Percentiles rank a stretch among this genome's conserved stretches.
Conservation (phyloP, 2,113 vertebrate species). For the Parus major region DNA sequence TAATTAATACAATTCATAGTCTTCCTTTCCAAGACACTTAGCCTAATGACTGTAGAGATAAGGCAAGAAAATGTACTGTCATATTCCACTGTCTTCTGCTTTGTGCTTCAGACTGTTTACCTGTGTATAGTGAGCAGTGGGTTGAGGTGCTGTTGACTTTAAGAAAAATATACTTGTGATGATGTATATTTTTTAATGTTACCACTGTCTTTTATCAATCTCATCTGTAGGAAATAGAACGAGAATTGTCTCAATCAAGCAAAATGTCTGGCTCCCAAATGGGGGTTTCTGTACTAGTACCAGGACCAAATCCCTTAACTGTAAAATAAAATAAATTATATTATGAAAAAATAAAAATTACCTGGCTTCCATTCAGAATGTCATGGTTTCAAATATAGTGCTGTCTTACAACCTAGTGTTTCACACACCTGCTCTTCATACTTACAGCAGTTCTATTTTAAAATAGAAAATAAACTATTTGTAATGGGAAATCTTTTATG, state of each 20-base stretch:
- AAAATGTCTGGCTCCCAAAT: not conserved
- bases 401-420: not conserved
- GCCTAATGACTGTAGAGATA: not conserved
- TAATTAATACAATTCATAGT: slow-evolving; percentile 11
- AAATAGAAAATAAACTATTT: not conserved
- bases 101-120: not conserved
- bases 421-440: not conserved
- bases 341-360: not conserved
- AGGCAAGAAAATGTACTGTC: not conserved
- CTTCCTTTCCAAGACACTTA: slow-evolving; percentile 2
- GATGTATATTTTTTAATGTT: not conserved
- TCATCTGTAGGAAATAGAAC: not conserved
- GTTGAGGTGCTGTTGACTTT: not conserved
- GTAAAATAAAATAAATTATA: not conserved
- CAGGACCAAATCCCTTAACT: not conserved
- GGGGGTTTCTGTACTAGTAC: not conserved
- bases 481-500: not conserved
- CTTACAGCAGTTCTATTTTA: not conserved
- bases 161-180: not conserved
- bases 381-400: not conserved
- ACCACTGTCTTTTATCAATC: not conserved
- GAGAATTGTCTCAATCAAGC: not conserved
- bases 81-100: not conserved
- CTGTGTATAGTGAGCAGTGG: not conserved
- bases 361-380: not conserved